Percentiles rank a stretch among this genome's conserved stretches.
phyloP scores from a whole-genome alignment of 92 coral and sea anemone species.

The Virgularia gustaviana region DNA sequence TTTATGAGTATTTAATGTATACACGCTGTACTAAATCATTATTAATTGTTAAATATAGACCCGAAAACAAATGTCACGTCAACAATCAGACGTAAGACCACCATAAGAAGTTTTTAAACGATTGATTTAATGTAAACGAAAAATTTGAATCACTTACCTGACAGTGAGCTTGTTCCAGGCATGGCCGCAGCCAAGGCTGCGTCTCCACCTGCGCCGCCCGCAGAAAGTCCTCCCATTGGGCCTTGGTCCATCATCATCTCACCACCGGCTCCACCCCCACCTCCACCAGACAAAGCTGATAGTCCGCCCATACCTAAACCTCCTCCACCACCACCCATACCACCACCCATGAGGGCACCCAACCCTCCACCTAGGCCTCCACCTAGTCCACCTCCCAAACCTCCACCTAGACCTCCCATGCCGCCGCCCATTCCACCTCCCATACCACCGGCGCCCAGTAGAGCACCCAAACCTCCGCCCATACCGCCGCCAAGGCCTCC shows the following conservation, averaged over 20 bases:
- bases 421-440: constrained; percentile 10
- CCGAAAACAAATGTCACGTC: too few species aligned
- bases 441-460: constrained; percentile 1
- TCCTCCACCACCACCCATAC: constrained; percentile 18
- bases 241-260: constrained; percentile 31
- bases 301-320: not conserved
- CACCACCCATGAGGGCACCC: constrained; percentile 10
- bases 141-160: constrained; percentile 23
- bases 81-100: too few species aligned
- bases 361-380: constrained; percentile 1
- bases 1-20: too few species aligned
- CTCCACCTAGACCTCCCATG: constrained; percentile 17
- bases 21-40: too few species aligned
- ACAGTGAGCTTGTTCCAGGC: constrained; percentile 32
- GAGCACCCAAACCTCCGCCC: constrained; percentile 12
- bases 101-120: too few species aligned
- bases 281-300: not conserved
- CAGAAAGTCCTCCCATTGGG: constrained; percentile 12
- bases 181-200: constrained; percentile 31
- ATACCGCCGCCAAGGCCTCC: constrained; percentile 15
- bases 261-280: constrained; percentile 11
- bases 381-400: constrained; percentile 19
- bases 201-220: constrained; percentile 5
- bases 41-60: too few species aligned
- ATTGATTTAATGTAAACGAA: too few species aligned